These are phyloP conservation scores for Nansenia antarctica DNA, from an alignment of 2,113 vertebrate species.

Conservation along the genomic window DNA sequence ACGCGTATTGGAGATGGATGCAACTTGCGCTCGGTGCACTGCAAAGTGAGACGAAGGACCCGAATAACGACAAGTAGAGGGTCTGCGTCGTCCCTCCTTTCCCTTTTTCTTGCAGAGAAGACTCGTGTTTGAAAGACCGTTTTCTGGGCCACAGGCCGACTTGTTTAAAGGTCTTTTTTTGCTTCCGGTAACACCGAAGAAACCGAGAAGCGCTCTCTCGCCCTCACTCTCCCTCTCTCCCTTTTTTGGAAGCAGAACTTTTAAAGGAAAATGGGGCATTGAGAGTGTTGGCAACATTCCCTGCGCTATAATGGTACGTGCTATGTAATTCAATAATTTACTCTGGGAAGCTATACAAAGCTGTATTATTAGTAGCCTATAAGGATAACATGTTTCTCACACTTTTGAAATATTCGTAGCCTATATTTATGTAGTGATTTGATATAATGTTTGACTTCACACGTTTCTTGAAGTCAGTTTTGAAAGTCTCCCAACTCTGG, in stretches of 20 bases:
- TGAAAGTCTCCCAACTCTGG: not conserved
- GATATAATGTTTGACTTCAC: not conserved
- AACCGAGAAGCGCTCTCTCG: slow-evolving; percentile 67
- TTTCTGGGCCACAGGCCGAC: slow-evolving; percentile 66
- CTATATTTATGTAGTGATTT: not conserved
- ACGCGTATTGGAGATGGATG: slow-evolving; percentile 51
- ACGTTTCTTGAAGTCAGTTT: no score
- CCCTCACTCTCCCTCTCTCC: slow-evolving; percentile 63
- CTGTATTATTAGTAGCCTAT: not conserved
- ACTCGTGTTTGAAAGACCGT: slow-evolving; percentile 61
- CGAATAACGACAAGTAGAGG: slow-evolving; percentile 37
- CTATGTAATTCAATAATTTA: slow-evolving; percentile 75
- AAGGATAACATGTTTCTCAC: not conserved
- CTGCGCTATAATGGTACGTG: slow-evolving; percentile 84
- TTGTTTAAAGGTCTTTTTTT: slow-evolving; percentile 70
- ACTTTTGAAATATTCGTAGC: not conserved
- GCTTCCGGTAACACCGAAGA: slow-evolving; percentile 80
- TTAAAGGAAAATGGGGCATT: slow-evolving; percentile 83
- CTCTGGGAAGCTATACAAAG: slow-evolving; percentile 18
- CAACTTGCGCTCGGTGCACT: slow-evolving; percentile 49
- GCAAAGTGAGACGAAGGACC: slow-evolving; percentile 10
- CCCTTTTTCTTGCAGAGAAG: slow-evolving; percentile 55
- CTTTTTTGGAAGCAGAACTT: slow-evolving; percentile 77
- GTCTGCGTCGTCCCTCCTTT: slow-evolving; percentile 38
- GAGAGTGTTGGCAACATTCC: slow-evolving; percentile 80